Conservation (phyloP, 2,113 vertebrate genomes). For the Hirundichthys speculiger region DNA sequence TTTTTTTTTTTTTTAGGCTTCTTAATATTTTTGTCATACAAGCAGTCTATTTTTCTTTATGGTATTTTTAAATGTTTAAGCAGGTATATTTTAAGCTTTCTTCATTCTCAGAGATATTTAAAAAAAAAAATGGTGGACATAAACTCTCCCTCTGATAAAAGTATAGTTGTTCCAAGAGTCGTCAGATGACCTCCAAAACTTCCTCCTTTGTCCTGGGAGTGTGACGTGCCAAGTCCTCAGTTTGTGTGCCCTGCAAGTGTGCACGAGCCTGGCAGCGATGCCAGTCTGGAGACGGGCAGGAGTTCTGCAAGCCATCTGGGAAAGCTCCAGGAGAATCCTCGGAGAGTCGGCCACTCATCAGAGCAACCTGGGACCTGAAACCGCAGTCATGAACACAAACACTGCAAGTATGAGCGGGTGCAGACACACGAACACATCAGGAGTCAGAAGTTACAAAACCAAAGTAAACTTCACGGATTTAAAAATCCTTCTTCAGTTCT, state of each 20-base stretch:
- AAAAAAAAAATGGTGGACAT: constrained; percentile 2
- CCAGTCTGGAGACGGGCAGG: constrained; percentile 67
- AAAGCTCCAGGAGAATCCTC: constrained; percentile 77
- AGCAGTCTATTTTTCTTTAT: too few species aligned
- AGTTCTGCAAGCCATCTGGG: constrained; percentile 81
- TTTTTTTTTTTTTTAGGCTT: constrained; percentile 1
- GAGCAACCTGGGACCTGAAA: constrained; percentile 31
- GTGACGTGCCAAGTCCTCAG: constrained; percentile 75
- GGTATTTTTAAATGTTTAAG: too few species aligned
- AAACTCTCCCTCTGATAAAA: constrained; percentile 26
- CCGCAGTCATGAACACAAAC: constrained; percentile 59
- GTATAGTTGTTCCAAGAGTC: constrained; percentile 59
- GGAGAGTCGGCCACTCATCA: constrained; percentile 64
- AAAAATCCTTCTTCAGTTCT: too few species aligned
- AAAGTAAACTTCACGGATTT: too few species aligned
- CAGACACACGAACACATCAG: too few species aligned
- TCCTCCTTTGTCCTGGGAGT: constrained; percentile 70
- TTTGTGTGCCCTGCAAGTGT: constrained; percentile 66
- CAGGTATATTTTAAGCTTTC: too few species aligned
- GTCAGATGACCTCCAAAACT: constrained; percentile 79
- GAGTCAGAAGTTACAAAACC: too few species aligned
- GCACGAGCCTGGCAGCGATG: constrained; percentile 63
- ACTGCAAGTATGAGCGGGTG: not conserved
- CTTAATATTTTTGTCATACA: too few species aligned
- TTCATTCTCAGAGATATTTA: not conserved